A percentile compares a stretch with the other conserved stretches of the same genome.
phyloP scores from a whole-genome alignment of 2,797 vertebrate genomes.

The Syngnathus rostellatus region DNA sequence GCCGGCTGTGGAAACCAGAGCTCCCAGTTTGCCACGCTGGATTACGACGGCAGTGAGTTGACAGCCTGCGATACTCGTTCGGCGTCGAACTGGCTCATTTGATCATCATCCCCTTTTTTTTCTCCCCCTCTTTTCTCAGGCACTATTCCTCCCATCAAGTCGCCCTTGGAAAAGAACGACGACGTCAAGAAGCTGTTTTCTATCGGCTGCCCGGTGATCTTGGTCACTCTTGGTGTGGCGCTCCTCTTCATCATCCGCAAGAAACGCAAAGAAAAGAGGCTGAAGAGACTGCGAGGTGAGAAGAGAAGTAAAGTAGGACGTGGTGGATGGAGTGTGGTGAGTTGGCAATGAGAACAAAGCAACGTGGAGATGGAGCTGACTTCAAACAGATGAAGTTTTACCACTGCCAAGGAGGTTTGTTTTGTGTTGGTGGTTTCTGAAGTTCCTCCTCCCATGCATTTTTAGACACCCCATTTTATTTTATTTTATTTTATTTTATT shows the following conservation, averaged over 20 bases:
- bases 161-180: conserved; percentile 86
- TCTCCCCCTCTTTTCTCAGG: conserved; percentile 56
- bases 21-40: conserved; percentile 89
- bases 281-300: conserved; percentile 92
- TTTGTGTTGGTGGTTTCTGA: neutral
- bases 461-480: neutral
- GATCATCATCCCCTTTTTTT: neutral
- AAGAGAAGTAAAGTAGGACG: neutral
- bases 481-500: no score
- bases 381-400: conserved; percentile 7
- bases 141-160: conserved; percentile 96
- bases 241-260: conserved; percentile 92
- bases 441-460: neutral
- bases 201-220: conserved; percentile 91
- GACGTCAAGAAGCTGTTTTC: conserved; percentile 97
- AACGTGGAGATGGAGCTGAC: conserved; percentile 4
- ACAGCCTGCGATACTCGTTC: neutral
- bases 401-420: conserved; percentile 12
- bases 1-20: conserved; percentile 96
- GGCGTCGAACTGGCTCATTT: neutral
- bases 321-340: neutral
- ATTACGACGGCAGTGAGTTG: conserved; percentile 93
- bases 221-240: conserved; percentile 86
- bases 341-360: conserved; percentile 6
- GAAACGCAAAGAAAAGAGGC: conserved; percentile 94